phyloP scores from a whole-genome alignment of 2,888 invertebrate genomes.

The Acleris emargana region DNA sequence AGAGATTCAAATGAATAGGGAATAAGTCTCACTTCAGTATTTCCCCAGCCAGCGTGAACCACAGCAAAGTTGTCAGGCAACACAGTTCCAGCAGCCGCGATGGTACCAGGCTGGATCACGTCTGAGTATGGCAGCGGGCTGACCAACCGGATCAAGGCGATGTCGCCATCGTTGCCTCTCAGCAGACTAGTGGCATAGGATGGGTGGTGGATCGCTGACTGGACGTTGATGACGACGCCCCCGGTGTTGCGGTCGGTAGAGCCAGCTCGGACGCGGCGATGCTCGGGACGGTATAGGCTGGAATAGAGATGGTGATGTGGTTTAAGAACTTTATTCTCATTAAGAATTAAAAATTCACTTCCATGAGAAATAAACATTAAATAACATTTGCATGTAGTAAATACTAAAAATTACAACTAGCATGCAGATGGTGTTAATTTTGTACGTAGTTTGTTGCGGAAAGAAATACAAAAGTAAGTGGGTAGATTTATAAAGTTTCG shows the following conservation, averaged over 20 bases:
- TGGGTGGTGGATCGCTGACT: conserved; percentile 51
- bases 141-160: conserved; percentile 48
- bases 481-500: too few relatives aligned
- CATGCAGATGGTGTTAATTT: too few relatives aligned
- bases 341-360: too few relatives aligned
- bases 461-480: too few relatives aligned
- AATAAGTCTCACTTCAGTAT: conserved; percentile 44
- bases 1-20: too few relatives aligned
- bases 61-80: conserved; percentile 52
- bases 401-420: too few relatives aligned
- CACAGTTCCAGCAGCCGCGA: conserved; percentile 38
- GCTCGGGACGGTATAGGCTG: conserved; percentile 44
- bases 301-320: too few relatives aligned
- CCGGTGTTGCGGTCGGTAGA: conserved; percentile 55
- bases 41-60: conserved; percentile 60
- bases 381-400: too few relatives aligned
- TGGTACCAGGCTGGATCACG: conserved; percentile 45
- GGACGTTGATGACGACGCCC: conserved; percentile 49
- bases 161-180: conserved; percentile 52
- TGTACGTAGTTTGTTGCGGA: too few relatives aligned
- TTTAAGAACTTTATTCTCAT: too few relatives aligned
- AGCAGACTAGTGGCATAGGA: conserved; percentile 42
- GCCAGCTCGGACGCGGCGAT: conserved; percentile 61
- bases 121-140: conserved; percentile 43
- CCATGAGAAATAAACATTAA: too few relatives aligned